These are phyloP conservation scores for Orchesellides sinensis DNA, from an alignment of 2,888 invertebrate species.

Conservation along the genomic window DNA sequence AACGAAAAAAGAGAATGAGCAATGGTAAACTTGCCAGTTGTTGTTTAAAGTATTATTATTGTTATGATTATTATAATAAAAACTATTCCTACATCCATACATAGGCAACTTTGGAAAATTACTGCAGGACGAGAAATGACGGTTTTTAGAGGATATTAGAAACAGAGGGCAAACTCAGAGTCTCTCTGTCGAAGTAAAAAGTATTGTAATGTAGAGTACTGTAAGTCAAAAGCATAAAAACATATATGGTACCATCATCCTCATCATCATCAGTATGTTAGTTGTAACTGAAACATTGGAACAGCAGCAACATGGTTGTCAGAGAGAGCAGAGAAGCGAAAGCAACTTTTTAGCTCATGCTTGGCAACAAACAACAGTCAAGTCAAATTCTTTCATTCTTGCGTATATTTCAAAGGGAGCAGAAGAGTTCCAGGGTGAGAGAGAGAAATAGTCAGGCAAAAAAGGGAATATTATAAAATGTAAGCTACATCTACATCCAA, in stretches of 20 bases:
- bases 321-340: neutral
- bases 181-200: constrained; percentile 45
- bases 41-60: constrained; percentile 53
- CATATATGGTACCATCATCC: constrained; percentile 31
- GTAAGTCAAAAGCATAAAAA: constrained; percentile 43
- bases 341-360: neutral
- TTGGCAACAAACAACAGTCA: constrained; percentile 23
- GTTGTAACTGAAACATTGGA: constrained; percentile 34
- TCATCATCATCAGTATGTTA: too few species aligned
- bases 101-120: constrained; percentile 44
- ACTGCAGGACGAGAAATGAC: constrained; percentile 34
- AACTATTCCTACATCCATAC: constrained; percentile 29
- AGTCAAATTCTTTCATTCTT: constrained; percentile 28
- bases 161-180: constrained; percentile 11
- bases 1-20: neutral
- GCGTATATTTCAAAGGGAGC: neutral
- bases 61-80: constrained; percentile 51
- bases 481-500: constrained; percentile 2
- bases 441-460: constrained; percentile 19
- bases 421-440: constrained; percentile 17
- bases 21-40: constrained; percentile 30
- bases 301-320: constrained; percentile 46
- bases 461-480: constrained; percentile 7
- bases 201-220: constrained; percentile 38
- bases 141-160: constrained; percentile 11